A percentile compares a stretch with the other conserved stretches of the same genome.
phyloP scores from a whole-genome alignment of 2,888 invertebrate genomes.

The Anthoptus insignis region DNA sequence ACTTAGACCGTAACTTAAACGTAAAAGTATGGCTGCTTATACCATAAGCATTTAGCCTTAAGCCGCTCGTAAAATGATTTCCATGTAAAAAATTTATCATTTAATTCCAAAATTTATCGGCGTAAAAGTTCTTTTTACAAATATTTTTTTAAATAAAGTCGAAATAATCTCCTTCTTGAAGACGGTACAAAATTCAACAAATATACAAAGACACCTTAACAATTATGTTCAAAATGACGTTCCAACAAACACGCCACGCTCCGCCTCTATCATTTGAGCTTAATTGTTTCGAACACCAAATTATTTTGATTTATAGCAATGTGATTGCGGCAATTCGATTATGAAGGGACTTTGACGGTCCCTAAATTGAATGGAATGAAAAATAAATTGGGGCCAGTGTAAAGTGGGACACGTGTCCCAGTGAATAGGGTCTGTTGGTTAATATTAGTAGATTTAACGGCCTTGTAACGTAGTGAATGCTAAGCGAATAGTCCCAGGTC shows the following conservation, averaged over 20 bases:
- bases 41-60: too few relatives aligned
- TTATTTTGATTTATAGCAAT: slow-evolving; percentile 85
- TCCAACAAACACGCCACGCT: slow-evolving; percentile 50
- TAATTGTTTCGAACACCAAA: slow-evolving; percentile 80
- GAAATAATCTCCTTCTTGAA: too few relatives aligned
- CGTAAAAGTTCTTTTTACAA: too few relatives aligned
- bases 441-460: too few relatives aligned
- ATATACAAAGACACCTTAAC: slow-evolving; percentile 1
- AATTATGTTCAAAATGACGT: slow-evolving; percentile 47
- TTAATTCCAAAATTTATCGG: too few relatives aligned
- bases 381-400: slow-evolving; percentile 74
- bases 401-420: slow-evolving; percentile 56
- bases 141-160: too few relatives aligned
- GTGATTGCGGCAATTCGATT: slow-evolving; percentile 85
- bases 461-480: too few relatives aligned
- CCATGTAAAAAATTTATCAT: too few relatives aligned
- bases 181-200: not conserved
- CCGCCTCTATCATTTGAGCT: slow-evolving; percentile 69
- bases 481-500: too few relatives aligned
- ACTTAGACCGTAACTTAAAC: too few relatives aligned
- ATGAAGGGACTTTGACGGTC: slow-evolving; percentile 70
- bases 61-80: too few relatives aligned
- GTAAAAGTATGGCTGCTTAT: too few relatives aligned
- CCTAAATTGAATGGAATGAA: slow-evolving; percentile 82
- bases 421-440: slow-evolving; percentile 52